Percentiles rank a stretch among this genome's conserved stretches.
These are phyloP conservation scores for Euura saliciscinereae DNA, from an alignment of 1,140 invertebrate genomes.

Conservation along the genomic window DNA sequence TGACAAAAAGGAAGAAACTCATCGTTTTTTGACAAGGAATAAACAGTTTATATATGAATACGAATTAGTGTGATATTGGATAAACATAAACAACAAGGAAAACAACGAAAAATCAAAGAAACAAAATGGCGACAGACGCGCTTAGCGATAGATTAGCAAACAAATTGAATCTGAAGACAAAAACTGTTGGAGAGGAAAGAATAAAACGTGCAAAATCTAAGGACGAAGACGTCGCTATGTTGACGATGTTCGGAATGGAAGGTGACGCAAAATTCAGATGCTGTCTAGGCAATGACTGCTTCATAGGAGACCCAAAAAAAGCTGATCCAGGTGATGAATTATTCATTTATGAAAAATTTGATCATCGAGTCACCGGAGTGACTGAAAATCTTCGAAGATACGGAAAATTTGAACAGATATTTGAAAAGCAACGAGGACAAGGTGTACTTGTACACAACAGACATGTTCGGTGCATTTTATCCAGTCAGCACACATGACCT, in stretches of 20 bases:
- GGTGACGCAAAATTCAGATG: constrained; percentile 80
- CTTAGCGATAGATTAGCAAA: constrained; percentile 78
- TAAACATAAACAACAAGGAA: too few relatives aligned
- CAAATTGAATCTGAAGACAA: constrained; percentile 73
- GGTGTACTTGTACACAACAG: too few relatives aligned
- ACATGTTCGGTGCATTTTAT: too few relatives aligned
- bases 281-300: constrained; percentile 72
- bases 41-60: too few relatives aligned
- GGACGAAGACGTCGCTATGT: constrained; percentile 84
- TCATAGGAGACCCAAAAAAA: constrained; percentile 76
- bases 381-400: too few relatives aligned
- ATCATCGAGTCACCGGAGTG: too few relatives aligned
- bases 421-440: too few relatives aligned
- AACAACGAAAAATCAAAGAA: too few relatives aligned
- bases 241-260: constrained; percentile 78
- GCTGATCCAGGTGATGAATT: constrained; percentile 73
- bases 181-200: constrained; percentile 77
- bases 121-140: constrained; percentile 74
- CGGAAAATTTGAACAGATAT: too few relatives aligned
- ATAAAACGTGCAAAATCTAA: constrained; percentile 75
- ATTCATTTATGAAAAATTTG: neutral
- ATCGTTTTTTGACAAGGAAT: too few relatives aligned
- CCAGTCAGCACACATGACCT: constrained; percentile 27
- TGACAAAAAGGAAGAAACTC: too few relatives aligned
- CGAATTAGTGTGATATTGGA: too few relatives aligned